Evolutionary conservation across 1,140 invertebrate genomes (phyloP), one percentile per base, ranked within the genome.

Genomic region (Pemphigus obesinymphae): DNA sequence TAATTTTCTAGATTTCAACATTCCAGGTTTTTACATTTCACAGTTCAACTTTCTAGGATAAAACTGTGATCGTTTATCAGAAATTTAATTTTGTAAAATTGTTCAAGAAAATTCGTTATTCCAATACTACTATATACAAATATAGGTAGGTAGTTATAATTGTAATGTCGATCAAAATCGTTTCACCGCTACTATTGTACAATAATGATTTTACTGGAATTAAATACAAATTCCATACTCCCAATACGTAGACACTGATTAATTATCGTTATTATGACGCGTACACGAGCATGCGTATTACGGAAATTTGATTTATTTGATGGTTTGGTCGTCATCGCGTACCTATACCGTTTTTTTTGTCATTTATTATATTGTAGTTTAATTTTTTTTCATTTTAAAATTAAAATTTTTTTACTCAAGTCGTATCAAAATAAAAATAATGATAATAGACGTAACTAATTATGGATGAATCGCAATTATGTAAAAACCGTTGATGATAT

Each of bases 161-260:
- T n/a, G n/a, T n/a, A n/a, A n/a, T n/a, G n/a, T n/a, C n/a, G n/a
- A n/a, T n/a, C n/a, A n/a, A n/a, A n/a, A n/a, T n/a, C n/a, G n/a
- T n/a, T n/a, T n/a, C n/a, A n/a, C n/a, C n/a, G n/a, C n/a, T n/a
- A n/a, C n/a, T n/a, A n/a, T n/a, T n/a, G n/a, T n/a, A n/a, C n/a
- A n/a, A n/a, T n/a, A n/a, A n/a, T n/a, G 11, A 37, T 72, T 48
- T 20, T 20, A 48, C 23, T 3, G 23, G 26, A 29, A 34, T 72
- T 31, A 73, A 31, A 73, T 45, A 11, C 31, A 73, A 20, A 50
- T 73, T 20, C 8, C 70, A 45, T 17, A 43, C 50, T 73, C 70
- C 26, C 43, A 31, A 73, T 73, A 48, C 43, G 70, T 50, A 26
- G 45, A 8, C 15, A 70, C 70, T 50, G 70, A 73, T 73, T 73